A percentile compares a stretch with the other conserved stretches of the same genome.
Evolutionary conservation across 2,113 vertebrate species (phyloP).

Genomic region (Engystomops pustulosus): DNA sequence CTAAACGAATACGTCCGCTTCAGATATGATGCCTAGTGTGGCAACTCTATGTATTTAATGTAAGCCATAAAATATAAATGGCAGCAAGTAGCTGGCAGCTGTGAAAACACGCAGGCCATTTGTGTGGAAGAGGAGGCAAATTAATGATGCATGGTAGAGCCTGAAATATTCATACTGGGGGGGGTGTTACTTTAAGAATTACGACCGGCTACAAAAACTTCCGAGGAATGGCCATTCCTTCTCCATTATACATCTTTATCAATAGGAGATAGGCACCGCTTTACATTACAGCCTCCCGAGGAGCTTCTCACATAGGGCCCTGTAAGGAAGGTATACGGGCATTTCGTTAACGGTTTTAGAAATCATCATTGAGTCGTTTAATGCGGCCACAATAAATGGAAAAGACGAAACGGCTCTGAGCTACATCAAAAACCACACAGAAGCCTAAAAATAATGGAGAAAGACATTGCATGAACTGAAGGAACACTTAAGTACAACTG

Average conservation of each 20-base stretch:
- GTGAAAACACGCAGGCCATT: constrained; percentile 47
- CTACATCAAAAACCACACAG: not conserved
- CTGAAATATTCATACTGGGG: constrained; percentile 47
- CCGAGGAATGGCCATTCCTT: not conserved
- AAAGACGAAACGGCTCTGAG: not conserved
- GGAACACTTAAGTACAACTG: no score
- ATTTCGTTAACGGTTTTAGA: no score
- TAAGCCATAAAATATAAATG: constrained; percentile 53
- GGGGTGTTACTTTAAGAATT: not conserved
- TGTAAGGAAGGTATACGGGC: not conserved
- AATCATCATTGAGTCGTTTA: not conserved
- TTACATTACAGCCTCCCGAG: not conserved
- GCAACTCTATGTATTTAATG: constrained; percentile 35
- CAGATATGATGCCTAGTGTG: not conserved
- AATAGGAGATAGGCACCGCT: not conserved
- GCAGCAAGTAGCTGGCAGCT: constrained; percentile 44
- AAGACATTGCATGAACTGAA: not conserved
- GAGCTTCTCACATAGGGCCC: not conserved
- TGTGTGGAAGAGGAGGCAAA: constrained; percentile 38
- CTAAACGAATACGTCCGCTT: not conserved
- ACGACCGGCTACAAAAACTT: constrained; percentile 18
- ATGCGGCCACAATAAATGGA: not conserved
- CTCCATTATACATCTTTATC: not conserved
- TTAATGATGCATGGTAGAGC: constrained; percentile 50
- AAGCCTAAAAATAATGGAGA: not conserved